Conservation (phyloP, 2,888 invertebrate species). For the Phrixothrix hirtus region DNA sequence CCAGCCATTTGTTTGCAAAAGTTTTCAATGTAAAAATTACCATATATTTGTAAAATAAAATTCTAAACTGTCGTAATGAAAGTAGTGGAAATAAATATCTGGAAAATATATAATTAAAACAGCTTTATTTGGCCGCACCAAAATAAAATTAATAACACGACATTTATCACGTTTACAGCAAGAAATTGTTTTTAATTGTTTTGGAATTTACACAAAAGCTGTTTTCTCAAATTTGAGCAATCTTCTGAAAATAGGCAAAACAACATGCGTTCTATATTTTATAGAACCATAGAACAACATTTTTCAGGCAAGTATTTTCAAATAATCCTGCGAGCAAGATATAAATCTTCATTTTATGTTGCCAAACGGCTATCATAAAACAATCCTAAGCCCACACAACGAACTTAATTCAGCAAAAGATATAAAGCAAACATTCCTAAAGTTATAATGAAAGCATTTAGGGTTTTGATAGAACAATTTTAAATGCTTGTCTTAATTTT, state of each 20-base stretch:
- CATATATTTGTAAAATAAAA: too few relatives aligned
- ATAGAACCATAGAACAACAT: slow-evolving; percentile 1
- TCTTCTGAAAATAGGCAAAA: slow-evolving; percentile 1
- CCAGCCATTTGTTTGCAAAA: too few relatives aligned
- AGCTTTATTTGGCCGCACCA: too few relatives aligned
- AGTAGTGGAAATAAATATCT: too few relatives aligned
- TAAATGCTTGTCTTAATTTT: slow-evolving; percentile 12
- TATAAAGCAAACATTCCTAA: slow-evolving; percentile 3
- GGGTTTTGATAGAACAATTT: neutral
- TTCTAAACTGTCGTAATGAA: too few relatives aligned
- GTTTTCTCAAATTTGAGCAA: too few relatives aligned
- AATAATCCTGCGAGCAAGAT: slow-evolving; percentile 13
- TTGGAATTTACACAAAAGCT: too few relatives aligned
- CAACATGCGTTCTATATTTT: neutral
- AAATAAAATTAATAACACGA: too few relatives aligned
- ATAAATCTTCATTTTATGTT: slow-evolving; percentile 24
- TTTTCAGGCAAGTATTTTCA: slow-evolving; percentile 7
- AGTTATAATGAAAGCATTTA: neutral
- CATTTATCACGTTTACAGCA: too few relatives aligned
- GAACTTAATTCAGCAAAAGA: slow-evolving; percentile 12
- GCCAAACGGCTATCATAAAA: slow-evolving; percentile 17
- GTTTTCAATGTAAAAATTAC: too few relatives aligned
- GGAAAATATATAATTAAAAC: too few relatives aligned
- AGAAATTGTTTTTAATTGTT: too few relatives aligned
- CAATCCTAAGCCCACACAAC: slow-evolving; percentile 17